Evolutionary conservation across 2,888 invertebrate species (phyloP).

Genomic region (Alloscopus bannaensis): DNA sequence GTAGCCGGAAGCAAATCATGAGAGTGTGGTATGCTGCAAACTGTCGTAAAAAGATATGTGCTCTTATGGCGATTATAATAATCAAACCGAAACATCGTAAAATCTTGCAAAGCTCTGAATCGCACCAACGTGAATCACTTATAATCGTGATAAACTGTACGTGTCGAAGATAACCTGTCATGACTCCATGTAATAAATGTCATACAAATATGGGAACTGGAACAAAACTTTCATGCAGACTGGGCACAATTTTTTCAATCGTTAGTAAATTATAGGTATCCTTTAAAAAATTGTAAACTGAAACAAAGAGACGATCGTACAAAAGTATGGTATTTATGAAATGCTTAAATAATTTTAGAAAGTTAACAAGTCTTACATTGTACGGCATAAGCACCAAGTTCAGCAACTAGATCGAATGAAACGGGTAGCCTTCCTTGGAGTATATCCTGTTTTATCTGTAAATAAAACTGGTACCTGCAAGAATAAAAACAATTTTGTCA

Average conservation of each 20-base stretch:
- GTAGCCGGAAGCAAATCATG: constrained; percentile 54
- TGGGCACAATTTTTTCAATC: constrained; percentile 10
- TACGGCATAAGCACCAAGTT: constrained; percentile 93
- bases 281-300: no score
- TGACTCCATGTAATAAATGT: constrained; percentile 36
- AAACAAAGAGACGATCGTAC: no score
- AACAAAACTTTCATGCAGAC: constrained; percentile 28
- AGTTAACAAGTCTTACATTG: constrained; percentile 87
- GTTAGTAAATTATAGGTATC: no score
- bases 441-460: constrained; percentile 97
- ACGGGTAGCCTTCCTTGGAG: constrained; percentile 94
- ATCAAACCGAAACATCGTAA: constrained; percentile 48
- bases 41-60: not conserved
- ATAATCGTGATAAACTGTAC: constrained; percentile 1
- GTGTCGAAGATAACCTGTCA: constrained; percentile 29
- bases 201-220: constrained; percentile 46
- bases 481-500: constrained; percentile 53
- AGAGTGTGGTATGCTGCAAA: not conserved
- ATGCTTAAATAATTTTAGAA: no score
- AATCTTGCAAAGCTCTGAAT: not conserved
- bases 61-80: constrained; percentile 6
- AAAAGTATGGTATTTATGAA: no score
- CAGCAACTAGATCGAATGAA: constrained; percentile 92
- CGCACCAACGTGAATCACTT: not conserved
- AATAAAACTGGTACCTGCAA: constrained; percentile 94